Conservation (phyloP, 2,113 vertebrate genomes). For the Emberiza fucata region DNA sequence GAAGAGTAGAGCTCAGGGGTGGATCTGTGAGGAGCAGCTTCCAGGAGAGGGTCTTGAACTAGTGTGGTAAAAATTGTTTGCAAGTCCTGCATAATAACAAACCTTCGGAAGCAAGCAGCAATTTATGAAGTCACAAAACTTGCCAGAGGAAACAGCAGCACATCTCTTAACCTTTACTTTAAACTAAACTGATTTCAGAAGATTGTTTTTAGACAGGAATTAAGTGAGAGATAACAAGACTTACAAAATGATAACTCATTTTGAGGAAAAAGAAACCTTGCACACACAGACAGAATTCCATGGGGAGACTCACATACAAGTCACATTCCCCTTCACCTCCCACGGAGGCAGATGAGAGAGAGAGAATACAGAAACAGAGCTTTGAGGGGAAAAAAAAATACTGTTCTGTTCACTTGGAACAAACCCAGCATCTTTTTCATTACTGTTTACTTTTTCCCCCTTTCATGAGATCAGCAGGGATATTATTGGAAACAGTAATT, state of each 20-base stretch:
- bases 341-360: neutral
- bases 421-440: constrained; percentile 25
- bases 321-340: neutral
- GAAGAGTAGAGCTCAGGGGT: neutral
- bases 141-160: neutral
- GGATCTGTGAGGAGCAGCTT: neutral
- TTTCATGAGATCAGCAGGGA: constrained; percentile 48
- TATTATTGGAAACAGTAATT: constrained; percentile 53
- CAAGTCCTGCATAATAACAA: neutral
- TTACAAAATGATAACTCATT: neutral
- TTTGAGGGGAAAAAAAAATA: neutral
- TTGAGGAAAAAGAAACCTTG: neutral
- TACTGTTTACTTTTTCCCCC: neutral
- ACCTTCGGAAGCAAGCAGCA: neutral
- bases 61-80: neutral
- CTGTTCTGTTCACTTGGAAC: neutral
- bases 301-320: neutral
- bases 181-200: neutral
- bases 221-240: neutral
- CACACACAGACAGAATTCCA: neutral
- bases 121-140: neutral
- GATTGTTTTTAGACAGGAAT: neutral
- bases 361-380: neutral
- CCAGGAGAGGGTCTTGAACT: neutral
- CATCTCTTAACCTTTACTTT: neutral